Conservation (phyloP, 2,888 invertebrate genomes). For the Hemistola chrysoprasaria region DNA sequence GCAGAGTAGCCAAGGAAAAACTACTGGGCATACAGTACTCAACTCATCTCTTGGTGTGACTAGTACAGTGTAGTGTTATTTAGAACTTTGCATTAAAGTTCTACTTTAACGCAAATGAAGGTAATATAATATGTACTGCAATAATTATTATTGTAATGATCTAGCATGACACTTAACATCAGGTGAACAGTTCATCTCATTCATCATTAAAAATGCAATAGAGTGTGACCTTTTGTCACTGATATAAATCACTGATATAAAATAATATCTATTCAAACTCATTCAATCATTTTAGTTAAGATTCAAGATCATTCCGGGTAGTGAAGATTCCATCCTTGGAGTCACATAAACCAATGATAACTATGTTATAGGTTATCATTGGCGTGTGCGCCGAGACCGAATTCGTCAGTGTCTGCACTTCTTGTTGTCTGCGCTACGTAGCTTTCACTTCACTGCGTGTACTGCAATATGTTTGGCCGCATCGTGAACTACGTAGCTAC, state of each 20-base stretch:
- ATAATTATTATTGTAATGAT: too few relatives aligned
- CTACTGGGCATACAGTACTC: too few relatives aligned
- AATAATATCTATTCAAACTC: too few relatives aligned
- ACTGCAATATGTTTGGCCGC: slow-evolving; percentile 74
- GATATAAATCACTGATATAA: too few relatives aligned
- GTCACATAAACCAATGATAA: slow-evolving; percentile 80
- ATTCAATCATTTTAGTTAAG: not conserved
- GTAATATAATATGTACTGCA: too few relatives aligned
- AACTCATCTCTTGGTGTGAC: too few relatives aligned
- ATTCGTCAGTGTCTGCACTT: slow-evolving; percentile 80
- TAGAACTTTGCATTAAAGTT: too few relatives aligned
- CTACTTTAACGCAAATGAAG: too few relatives aligned
- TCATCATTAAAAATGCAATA: slow-evolving; percentile 13
- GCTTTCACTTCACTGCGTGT: slow-evolving; percentile 78
- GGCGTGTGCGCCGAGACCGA: slow-evolving; percentile 81
- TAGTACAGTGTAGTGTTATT: too few relatives aligned
- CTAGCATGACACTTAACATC: too few relatives aligned
- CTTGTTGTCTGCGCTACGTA: slow-evolving; percentile 82
- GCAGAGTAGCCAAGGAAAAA: too few relatives aligned
- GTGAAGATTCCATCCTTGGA: slow-evolving; percentile 67
- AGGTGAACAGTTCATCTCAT: too few relatives aligned
- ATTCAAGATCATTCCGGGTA: slow-evolving; percentile 13
- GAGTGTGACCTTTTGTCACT: slow-evolving; percentile 24
- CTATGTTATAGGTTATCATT: slow-evolving; percentile 83
- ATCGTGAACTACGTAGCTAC: slow-evolving; percentile 77